phyloP scores from a whole-genome alignment of 2,113 vertebrate genomes.

The Corydoras sp. region DNA sequence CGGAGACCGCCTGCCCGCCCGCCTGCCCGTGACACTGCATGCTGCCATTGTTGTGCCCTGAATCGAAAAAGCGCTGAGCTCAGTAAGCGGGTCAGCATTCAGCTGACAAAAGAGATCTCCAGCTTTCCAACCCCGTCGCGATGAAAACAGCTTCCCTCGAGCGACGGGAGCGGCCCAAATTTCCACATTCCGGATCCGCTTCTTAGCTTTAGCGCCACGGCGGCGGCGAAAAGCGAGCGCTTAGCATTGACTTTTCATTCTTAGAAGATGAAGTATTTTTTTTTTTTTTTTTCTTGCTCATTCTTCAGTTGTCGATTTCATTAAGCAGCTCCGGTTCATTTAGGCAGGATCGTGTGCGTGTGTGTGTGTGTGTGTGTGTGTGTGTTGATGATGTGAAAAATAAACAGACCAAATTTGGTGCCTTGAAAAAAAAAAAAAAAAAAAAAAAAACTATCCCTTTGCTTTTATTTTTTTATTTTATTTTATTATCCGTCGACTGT shows the following conservation, averaged over 20 bases:
- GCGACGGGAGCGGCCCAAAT: background rate
- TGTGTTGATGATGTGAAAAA: background rate
- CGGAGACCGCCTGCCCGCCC: constrained; percentile 41
- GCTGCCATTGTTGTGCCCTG: constrained; percentile 16
- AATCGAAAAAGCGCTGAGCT: constrained; percentile 21
- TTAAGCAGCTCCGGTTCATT: background rate
- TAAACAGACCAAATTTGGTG: constrained; percentile 9
- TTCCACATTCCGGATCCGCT: background rate
- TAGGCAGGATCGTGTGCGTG: background rate
- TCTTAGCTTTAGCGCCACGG: constrained; percentile 12
- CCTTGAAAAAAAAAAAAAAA: background rate
- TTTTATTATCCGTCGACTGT: constrained; percentile 42
- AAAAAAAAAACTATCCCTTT: background rate
- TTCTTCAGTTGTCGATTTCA: background rate
- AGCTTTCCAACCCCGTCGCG: constrained; percentile 9
- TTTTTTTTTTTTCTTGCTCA: constrained; percentile 17
- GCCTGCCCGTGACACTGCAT: constrained; percentile 46
- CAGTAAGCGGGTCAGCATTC: constrained; percentile 17
- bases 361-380: background rate
- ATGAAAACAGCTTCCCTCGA: constrained; percentile 13
- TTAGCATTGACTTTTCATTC: constrained; percentile 22
- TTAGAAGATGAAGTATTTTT: constrained; percentile 55
- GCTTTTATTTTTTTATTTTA: too few relatives aligned
- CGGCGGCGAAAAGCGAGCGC: constrained; percentile 11
- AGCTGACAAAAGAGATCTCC: constrained; percentile 29